phyloP scores from a whole-genome alignment of 2,797 vertebrate species.

The Eupleurogrammus muticus region DNA sequence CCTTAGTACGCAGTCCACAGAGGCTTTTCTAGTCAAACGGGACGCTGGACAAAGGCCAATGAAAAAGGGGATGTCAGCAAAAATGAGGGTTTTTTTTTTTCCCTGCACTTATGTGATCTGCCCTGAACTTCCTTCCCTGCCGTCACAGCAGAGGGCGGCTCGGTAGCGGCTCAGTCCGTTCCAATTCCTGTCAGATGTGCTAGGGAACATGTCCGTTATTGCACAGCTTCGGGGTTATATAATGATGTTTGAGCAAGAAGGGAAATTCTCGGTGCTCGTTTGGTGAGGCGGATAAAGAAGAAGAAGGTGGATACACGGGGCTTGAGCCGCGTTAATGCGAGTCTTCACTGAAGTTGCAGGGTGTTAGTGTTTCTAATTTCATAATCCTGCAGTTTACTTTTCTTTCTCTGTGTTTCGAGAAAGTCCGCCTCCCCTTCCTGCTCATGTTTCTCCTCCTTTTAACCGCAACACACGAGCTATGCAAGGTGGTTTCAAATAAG shows the following conservation, averaged over 20 bases:
- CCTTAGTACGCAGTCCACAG: conserved; percentile 53
- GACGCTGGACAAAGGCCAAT: conserved; percentile 68
- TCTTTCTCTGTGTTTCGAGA: conserved; percentile 13
- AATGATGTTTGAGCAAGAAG: conserved; percentile 4
- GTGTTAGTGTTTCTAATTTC: background rate
- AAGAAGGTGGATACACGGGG: background rate
- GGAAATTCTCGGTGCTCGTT: background rate
- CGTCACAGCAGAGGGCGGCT: conserved; percentile 34
- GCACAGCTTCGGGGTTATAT: conserved; percentile 17
- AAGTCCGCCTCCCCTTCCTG: background rate
- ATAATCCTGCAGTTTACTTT: conserved; percentile 4
- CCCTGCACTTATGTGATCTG: conserved; percentile 70
- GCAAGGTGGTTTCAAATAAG: background rate
- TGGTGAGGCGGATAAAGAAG: background rate
- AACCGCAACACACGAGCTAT: background rate
- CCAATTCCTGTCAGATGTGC: conserved; percentile 24
- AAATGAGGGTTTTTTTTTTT: conserved; percentile 21
- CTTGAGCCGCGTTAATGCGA: too few relatives aligned
- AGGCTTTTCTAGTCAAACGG: conserved; percentile 64
- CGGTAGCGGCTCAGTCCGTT: conserved; percentile 14
- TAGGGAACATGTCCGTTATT: conserved; percentile 18
- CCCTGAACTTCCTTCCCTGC: conserved; percentile 64
- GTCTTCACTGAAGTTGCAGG: background rate
- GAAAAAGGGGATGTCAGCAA: conserved; percentile 75
- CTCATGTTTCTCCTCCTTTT: background rate